Conservation (phyloP, 2,797 vertebrate species). For the Natrix natrix region DNA sequence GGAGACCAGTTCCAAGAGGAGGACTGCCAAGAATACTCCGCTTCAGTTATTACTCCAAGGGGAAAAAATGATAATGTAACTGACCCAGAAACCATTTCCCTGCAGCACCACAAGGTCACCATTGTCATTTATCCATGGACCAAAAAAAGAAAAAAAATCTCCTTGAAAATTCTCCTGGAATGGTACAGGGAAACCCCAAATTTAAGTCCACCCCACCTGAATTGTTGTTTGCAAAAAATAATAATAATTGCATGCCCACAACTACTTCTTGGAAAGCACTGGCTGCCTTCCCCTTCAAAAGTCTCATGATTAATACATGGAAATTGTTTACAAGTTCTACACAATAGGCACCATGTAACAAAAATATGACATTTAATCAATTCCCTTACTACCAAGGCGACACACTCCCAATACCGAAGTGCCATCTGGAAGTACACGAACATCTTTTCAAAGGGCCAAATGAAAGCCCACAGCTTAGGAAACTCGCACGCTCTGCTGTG, state of each 20-base stretch:
- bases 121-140: background rate
- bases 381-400: background rate
- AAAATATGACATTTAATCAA: background rate
- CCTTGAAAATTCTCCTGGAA: background rate
- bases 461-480: background rate
- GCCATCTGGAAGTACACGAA: background rate
- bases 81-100: background rate
- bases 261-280: background rate
- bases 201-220: background rate
- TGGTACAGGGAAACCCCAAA: background rate
- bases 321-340: background rate
- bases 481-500: background rate
- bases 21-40: background rate
- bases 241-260: background rate
- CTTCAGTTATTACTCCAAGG: background rate
- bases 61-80: background rate
- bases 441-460: background rate
- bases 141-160: background rate
- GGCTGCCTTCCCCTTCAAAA: background rate
- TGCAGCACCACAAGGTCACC: background rate
- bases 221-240: background rate
- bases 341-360: background rate
- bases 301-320: background rate
- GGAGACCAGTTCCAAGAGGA: background rate
- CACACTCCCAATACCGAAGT: background rate